Base-by-base conservation (phyloP, 2,888 invertebrate genomes). In the Troides oblongomaculatus region DNA sequence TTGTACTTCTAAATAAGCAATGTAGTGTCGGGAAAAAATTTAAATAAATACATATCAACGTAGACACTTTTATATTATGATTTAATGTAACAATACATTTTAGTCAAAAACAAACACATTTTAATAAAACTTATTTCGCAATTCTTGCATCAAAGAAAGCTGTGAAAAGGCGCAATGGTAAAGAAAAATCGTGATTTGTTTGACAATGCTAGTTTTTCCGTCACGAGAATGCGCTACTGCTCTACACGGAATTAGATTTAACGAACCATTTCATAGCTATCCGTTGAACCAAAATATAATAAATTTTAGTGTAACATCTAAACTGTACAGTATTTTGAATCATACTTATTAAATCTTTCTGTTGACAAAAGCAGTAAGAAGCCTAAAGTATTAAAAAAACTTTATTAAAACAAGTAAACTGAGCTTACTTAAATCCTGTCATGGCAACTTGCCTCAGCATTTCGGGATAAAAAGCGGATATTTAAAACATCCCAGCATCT, bases 401-500 rank as follows among this genome's bases (percentile, higher is more conserved):
- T 64, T 64, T 68, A 43, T 46, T 61, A 63, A 46, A 64, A 57
- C 58, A 57, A 69, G 72, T 71, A 72, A 71, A 72, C 71, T 71
- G 21, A 36, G 58, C 59, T 46, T 50, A 46, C 79, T 81, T 79
- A 81, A 84, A 84, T 81, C 84, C 79, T 82, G 79, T 81, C 83
- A 83, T 83, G 86, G 84, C 83, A 86, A 84, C 81, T 84, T 84
- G 81, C 79, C 78, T 76, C 70, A 72, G 70, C 77, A 74, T 74
- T 75, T 74, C 73, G 72, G 72, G 72, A 72, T 72, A 72, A 74
- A 74, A 75, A 78, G 65, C 84, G 85, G 84, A 88, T 89, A 89
- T 88, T 90, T 90, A 86, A 87, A 89, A 88, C 84, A 83, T 84
- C 82, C 84, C 83, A 82, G 83, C 83, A 87, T 87, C 85, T 84